Evolutionary conservation across 2,797 vertebrate genomes (phyloP).

Genomic region (Poecile montanus): DNA sequence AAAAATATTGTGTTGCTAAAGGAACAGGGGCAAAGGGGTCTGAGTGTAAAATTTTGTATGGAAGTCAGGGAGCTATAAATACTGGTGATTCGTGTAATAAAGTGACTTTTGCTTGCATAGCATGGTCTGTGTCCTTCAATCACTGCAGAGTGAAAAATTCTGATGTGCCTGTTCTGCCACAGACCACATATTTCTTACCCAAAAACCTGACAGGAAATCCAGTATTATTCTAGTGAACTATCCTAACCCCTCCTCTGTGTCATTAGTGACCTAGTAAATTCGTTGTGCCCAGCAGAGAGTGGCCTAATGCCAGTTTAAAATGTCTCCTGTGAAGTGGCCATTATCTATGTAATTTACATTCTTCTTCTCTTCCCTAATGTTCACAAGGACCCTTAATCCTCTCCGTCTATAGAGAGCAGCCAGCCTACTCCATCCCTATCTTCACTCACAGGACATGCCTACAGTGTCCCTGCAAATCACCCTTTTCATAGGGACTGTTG

Average conservation of each 20-base stretch:
- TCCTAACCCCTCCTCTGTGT: not conserved
- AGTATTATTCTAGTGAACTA: not conserved
- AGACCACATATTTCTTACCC: not conserved
- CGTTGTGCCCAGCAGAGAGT: not conserved
- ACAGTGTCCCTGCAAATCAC: not conserved
- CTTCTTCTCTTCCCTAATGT: not conserved
- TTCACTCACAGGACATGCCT: fast-evolving
- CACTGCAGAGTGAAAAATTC: not conserved
- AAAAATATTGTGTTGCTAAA: not conserved
- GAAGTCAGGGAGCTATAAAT: not conserved
- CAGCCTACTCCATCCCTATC: not conserved
- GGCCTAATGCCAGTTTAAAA: not conserved
- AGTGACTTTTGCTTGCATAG: not conserved
- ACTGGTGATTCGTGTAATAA: not conserved
- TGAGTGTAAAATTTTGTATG: fast-evolving
- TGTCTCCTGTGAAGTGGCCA: not conserved
- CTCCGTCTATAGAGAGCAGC: not conserved
- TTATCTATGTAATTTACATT: fast-evolving
- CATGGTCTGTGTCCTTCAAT: not conserved
- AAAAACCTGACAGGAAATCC: not conserved
- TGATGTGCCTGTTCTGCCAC: not conserved
- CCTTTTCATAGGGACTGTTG: too few relatives aligned
- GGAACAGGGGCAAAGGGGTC: not conserved
- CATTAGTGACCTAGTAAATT: not conserved
- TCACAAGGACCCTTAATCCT: not conserved